Percentiles rank a stretch among this genome's conserved stretches.
These are phyloP conservation scores for Eudemis profundana DNA, from an alignment of 2,888 invertebrate genomes.

Conservation along the genomic window DNA sequence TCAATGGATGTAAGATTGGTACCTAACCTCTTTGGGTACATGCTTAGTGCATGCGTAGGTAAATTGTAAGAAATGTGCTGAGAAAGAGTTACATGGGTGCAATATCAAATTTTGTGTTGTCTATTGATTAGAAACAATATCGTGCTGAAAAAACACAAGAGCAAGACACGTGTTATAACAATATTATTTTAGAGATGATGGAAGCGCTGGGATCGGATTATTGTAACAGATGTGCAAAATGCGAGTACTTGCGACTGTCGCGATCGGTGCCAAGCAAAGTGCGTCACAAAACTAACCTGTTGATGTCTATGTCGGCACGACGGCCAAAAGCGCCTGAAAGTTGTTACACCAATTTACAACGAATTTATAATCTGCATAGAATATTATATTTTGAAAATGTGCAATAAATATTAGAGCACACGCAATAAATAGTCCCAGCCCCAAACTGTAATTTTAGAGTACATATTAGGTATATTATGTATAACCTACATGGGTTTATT, in stretches of 20 bases:
- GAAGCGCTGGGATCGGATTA: slow-evolving; percentile 40
- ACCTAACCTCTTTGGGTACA: too few species aligned
- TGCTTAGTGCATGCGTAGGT: too few species aligned
- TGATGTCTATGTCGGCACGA: slow-evolving; percentile 68
- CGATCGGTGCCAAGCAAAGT: slow-evolving; percentile 41
- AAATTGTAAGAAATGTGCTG: too few species aligned
- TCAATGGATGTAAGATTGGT: too few species aligned
- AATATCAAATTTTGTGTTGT: too few species aligned
- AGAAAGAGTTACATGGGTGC: too few species aligned
- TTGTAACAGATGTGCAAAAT: slow-evolving; percentile 29
- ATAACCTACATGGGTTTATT: too few species aligned
- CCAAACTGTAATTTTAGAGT: too few species aligned
- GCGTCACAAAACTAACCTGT: slow-evolving; percentile 68
- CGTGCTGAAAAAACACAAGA: neutral
- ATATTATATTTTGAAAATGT: neutral
- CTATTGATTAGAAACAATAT: neutral
- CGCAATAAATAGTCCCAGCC: too few species aligned
- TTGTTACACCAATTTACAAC: slow-evolving; percentile 31
- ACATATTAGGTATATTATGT: too few species aligned
- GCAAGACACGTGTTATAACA: neutral
- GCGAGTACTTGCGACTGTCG: slow-evolving; percentile 20
- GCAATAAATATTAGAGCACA: neutral
- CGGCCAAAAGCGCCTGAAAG: slow-evolving; percentile 66
- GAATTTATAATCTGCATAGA: neutral
- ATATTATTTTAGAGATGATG: slow-evolving; percentile 54